A percentile compares a stretch with the other conserved stretches of the same genome.
These are phyloP conservation scores for Petrocephalus microphthalmus DNA, from an alignment of 2,113 vertebrate genomes.

Conservation along the genomic window DNA sequence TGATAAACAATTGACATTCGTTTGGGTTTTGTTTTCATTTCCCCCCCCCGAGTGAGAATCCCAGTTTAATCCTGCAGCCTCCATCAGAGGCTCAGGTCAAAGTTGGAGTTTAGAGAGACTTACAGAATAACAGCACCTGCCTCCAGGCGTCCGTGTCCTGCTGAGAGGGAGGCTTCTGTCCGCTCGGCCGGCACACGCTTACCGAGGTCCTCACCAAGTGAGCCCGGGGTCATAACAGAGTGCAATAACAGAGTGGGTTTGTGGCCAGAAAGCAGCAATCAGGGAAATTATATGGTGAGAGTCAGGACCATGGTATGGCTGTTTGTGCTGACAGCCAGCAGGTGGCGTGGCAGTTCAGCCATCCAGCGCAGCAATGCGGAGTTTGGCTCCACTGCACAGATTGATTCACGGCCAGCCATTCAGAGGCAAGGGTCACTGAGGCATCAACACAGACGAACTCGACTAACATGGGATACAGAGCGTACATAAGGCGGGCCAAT, in stretches of 20 bases:
- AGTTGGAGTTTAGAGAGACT: background rate
- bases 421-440: background rate
- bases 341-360: background rate
- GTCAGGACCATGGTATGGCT: background rate
- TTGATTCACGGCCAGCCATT: background rate
- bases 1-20: background rate
- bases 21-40: background rate
- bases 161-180: background rate
- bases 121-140: background rate
- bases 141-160: background rate
- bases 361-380: background rate
- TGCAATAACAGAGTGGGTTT: background rate
- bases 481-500: background rate
- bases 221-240: too few relatives aligned
- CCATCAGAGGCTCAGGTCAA: background rate
- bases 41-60: background rate
- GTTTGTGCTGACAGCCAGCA: background rate
- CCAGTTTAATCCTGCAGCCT: background rate
- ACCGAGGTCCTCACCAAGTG: background rate
- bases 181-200: background rate
- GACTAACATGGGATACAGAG: background rate
- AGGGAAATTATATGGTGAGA: background rate
- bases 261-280: background rate
- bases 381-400: background rate
- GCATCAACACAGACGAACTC: background rate